A percentile compares a stretch with the other conserved stretches of the same genome.
Conservation (phyloP, 2,797 vertebrate genomes). For the Phoeniculus purpureus region DNA sequence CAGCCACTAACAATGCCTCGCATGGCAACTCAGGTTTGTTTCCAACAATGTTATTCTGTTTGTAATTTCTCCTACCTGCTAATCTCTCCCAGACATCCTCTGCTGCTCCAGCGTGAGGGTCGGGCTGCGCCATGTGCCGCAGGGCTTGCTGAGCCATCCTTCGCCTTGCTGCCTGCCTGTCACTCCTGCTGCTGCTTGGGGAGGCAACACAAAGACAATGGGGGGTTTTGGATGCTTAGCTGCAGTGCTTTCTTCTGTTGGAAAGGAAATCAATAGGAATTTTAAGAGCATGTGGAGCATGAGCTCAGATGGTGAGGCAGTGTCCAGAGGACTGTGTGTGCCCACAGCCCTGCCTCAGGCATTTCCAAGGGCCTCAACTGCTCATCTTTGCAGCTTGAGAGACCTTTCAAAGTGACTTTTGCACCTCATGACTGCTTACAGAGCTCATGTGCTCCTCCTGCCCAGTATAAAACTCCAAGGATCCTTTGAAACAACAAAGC, state of each 20-base stretch:
- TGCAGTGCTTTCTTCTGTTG: not conserved
- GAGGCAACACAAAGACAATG: fast-evolving
- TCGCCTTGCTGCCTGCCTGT: not conserved
- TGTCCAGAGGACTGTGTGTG: not conserved
- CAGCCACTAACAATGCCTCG: not conserved
- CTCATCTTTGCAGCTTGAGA: not conserved
- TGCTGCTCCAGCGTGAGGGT: not conserved
- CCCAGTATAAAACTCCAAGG: not conserved
- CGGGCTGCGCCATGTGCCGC: not conserved
- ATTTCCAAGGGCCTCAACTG: not conserved
- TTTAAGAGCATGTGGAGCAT: not conserved
- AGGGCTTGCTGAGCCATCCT: fast-evolving
- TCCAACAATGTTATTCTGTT: not conserved
- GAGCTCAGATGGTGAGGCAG: not conserved
- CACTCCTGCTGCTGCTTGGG: not conserved
- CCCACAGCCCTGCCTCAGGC: not conserved
- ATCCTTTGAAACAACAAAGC: not conserved
- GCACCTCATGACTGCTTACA: not conserved
- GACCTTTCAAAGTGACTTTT: not conserved
- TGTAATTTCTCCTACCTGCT: not conserved
- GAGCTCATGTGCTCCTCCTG: not conserved
- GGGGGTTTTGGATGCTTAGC: not conserved
- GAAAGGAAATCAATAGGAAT: not conserved
- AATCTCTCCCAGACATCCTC: not conserved
- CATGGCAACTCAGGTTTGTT: not conserved